phyloP scores from a whole-genome alignment of 2,888 invertebrate genomes.

The Phymatocera aterrima region DNA sequence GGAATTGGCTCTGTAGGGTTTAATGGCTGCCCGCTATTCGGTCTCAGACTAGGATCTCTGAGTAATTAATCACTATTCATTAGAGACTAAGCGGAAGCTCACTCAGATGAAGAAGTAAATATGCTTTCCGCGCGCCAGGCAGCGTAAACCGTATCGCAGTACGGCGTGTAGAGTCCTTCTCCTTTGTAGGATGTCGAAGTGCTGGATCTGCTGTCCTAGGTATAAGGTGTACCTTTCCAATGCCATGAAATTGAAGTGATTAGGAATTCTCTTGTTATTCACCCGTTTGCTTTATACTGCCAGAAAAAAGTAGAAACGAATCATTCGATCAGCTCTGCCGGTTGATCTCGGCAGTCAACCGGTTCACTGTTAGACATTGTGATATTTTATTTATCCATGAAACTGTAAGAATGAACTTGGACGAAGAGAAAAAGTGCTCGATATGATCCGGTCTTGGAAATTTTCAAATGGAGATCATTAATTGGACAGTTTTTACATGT shows the following conservation, averaged over 20 bases:
- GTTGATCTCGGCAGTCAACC: background rate
- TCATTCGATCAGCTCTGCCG: background rate
- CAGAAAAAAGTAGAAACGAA: conserved; percentile 1
- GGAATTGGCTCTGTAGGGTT: conserved; percentile 64
- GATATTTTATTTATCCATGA: background rate
- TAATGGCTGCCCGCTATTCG: conserved; percentile 62
- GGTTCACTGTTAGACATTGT: background rate
- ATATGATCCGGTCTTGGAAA: too few species aligned
- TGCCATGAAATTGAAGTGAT: conserved; percentile 10
- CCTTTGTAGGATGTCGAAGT: background rate
- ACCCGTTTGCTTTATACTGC: background rate
- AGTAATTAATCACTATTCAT: conserved; percentile 66
- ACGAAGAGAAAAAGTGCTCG: background rate
- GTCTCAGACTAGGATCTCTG: conserved; percentile 56
- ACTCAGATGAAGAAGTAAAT: conserved; percentile 59
- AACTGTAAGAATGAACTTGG: background rate
- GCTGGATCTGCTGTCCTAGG: background rate
- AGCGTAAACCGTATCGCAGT: background rate
- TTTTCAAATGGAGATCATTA: too few species aligned
- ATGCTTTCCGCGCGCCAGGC: conserved; percentile 56
- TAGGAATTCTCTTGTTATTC: background rate
- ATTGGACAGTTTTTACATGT: too few species aligned
- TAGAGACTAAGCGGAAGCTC: conserved; percentile 61
- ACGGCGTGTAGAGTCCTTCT: background rate
- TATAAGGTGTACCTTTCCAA: background rate